These are phyloP conservation scores for Lasiurus cinereus DNA, from an alignment of 2,113 vertebrate species.

Conservation along the genomic window DNA sequence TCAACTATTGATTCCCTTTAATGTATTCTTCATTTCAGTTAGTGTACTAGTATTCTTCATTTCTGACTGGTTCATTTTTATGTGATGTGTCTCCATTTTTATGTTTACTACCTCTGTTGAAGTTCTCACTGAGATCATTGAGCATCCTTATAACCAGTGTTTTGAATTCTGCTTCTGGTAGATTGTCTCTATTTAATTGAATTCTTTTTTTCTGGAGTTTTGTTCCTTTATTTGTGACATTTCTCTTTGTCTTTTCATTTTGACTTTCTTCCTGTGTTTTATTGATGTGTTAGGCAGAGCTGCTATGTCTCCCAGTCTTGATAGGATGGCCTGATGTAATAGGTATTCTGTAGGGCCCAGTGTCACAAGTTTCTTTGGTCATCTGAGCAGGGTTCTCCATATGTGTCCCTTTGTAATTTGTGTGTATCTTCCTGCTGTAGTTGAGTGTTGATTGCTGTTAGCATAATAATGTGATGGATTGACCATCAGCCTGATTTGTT, in stretches of 20 bases:
- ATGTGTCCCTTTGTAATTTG: neutral
- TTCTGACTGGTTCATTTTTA: neutral
- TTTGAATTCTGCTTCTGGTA: neutral
- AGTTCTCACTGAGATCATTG: neutral
- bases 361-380: neutral
- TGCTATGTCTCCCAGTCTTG: neutral
- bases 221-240: neutral
- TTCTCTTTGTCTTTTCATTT: neutral
- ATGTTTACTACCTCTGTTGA: neutral
- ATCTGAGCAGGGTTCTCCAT: neutral
- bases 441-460: neutral
- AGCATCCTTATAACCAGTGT: neutral
- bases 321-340: neutral
- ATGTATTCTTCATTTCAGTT: neutral
- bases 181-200: neutral
- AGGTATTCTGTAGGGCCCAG: neutral
- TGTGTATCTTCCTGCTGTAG: neutral
- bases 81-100: neutral
- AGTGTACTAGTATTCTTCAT: neutral
- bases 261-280: neutral
- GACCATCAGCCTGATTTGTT: neutral
- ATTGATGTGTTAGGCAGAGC: neutral
- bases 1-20: neutral
- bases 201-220: neutral
- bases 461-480: neutral